A percentile compares a stretch with the other conserved stretches of the same genome.
Conservation (phyloP, 2,113 vertebrate species). For the Proterorhinus semilunaris region DNA sequence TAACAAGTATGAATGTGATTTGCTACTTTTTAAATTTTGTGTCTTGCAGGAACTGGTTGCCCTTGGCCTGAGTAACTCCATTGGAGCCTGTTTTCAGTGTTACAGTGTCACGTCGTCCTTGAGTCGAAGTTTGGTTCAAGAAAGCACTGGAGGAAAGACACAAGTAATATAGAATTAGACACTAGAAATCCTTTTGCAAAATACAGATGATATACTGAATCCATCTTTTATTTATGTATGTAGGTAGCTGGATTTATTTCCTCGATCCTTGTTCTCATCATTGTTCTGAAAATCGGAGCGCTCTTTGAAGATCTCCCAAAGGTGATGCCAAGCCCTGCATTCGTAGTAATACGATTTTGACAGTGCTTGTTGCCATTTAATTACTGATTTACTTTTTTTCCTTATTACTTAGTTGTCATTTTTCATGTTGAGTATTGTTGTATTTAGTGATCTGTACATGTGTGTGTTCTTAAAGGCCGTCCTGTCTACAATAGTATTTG, state of each 20-base stretch:
- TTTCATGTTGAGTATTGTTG: too few species aligned
- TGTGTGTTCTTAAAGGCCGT: constrained; percentile 78
- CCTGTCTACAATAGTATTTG: constrained; percentile 83
- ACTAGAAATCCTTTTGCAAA: background rate
- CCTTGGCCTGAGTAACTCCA: constrained; percentile 83
- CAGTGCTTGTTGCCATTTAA: too few species aligned
- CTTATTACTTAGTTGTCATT: too few species aligned
- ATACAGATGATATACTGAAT: constrained; percentile 3
- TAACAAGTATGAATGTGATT: too few species aligned
- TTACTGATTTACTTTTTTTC: too few species aligned
- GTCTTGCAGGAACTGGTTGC: constrained; percentile 86
- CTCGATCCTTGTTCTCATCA: constrained; percentile 84
- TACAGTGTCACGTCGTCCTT: constrained; percentile 89
- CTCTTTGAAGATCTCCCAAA: constrained; percentile 89
- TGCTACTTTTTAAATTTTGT: constrained; percentile 1
- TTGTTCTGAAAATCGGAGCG: constrained; percentile 86
- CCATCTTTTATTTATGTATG: constrained; percentile 23
- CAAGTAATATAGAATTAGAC: constrained; percentile 76
- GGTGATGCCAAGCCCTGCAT: constrained; percentile 66
- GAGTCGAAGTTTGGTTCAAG: constrained; percentile 91
- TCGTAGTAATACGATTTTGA: too few species aligned
- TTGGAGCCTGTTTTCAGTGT: constrained; percentile 89
- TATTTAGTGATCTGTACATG: too few species aligned
- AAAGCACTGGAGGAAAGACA: constrained; percentile 88
- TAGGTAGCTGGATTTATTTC: constrained; percentile 84